Evolutionary conservation across 2,888 invertebrate genomes (phyloP).

Genomic region (Volucella zonaria): DNA sequence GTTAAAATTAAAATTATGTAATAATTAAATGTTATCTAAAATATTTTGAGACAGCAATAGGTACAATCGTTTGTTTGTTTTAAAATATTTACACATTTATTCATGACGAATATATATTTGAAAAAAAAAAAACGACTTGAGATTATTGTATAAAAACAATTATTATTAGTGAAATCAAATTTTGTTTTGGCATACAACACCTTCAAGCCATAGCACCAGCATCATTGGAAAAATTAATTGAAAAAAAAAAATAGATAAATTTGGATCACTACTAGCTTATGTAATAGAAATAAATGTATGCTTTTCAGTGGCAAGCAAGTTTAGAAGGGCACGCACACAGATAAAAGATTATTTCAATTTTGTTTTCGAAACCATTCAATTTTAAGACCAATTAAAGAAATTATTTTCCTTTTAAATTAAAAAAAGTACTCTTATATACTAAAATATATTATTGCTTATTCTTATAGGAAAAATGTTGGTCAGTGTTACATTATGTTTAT

Average conservation of each 20-base stretch:
- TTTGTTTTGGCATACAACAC: constrained; percentile 71
- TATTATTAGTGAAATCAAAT: constrained; percentile 40
- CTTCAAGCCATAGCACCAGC: constrained; percentile 67
- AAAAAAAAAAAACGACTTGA: constrained; percentile 25
- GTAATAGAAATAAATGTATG: constrained; percentile 16
- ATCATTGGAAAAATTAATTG: constrained; percentile 25
- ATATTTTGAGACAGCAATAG: constrained; percentile 26
- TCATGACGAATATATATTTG: constrained; percentile 47
- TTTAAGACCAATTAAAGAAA: constrained; percentile 23
- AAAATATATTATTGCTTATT: constrained; percentile 10
- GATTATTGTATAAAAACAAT: constrained; percentile 33
- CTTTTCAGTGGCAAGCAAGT: constrained; percentile 58
- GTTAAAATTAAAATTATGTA: constrained; percentile 15
- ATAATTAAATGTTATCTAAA: constrained; percentile 17
- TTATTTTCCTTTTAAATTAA: not conserved
- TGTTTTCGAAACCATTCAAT: constrained; percentile 47
- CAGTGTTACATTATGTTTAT: constrained; percentile 28
- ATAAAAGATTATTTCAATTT: constrained; percentile 18
- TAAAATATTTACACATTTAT: constrained; percentile 67
- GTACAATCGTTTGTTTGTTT: constrained; percentile 35
- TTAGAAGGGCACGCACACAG: constrained; percentile 39
- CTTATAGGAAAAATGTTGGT: constrained; percentile 21
- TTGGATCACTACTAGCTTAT: constrained; percentile 46
- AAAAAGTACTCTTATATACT: not conserved
- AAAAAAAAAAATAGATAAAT: constrained; percentile 28